Percentiles rank a stretch among this genome's conserved stretches.
Evolutionary conservation across 30 jellyfish, hydroid and myxozoan genomes (phyloP).

Genomic region (Hydra vulgaris): DNA sequence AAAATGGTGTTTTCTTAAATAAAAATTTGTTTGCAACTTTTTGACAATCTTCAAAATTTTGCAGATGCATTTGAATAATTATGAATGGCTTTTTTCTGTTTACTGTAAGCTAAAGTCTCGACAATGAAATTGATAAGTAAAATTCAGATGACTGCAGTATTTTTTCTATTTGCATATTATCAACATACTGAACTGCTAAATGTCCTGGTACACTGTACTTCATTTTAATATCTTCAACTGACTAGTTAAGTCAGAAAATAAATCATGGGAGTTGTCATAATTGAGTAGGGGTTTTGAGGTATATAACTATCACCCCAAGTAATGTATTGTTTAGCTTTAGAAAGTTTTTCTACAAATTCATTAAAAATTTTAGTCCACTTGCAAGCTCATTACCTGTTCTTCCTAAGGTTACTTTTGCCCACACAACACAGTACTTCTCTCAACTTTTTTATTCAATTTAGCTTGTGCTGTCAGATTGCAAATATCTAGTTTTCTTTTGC

Average conservation of each 20-base stretch:
- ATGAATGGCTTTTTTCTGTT: background rate
- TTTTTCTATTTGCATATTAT: background rate
- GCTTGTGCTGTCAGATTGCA: background rate
- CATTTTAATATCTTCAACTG: background rate
- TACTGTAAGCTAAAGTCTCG: background rate
- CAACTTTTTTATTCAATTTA: too few relatives aligned
- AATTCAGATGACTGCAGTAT: background rate
- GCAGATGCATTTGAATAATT: background rate
- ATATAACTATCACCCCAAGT: background rate
- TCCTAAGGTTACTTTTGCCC: background rate
- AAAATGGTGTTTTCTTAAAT: background rate
- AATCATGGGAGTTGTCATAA: background rate
- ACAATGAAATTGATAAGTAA: background rate
- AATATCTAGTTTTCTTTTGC: background rate
- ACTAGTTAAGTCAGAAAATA: background rate
- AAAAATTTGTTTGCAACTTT: background rate
- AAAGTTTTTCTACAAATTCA: too few relatives aligned
- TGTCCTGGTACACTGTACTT: background rate
- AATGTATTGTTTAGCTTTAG: too few relatives aligned
- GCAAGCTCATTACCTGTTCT: background rate
- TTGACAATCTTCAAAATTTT: background rate
- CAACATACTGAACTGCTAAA: background rate
- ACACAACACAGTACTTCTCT: background rate
- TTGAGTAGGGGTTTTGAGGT: background rate
- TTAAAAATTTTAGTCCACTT: background rate